These are phyloP conservation scores for Gallinago jamesoni DNA, from an alignment of 2,113 vertebrate species.

Conservation along the genomic window DNA sequence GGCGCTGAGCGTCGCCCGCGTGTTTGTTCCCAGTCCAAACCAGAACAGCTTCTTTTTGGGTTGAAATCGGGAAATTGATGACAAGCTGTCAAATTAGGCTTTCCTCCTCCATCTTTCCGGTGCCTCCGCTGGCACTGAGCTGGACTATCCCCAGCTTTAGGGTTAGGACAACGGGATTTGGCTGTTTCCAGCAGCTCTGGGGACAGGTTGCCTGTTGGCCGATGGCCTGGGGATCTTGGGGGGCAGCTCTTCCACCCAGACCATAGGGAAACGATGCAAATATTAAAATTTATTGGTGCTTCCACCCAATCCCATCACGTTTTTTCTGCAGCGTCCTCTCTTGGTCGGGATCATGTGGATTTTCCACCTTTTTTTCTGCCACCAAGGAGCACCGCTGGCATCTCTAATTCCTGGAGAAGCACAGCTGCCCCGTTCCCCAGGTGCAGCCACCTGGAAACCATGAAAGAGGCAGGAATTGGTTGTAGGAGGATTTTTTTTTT, in stretches of 20 bases:
- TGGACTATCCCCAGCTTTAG: neutral
- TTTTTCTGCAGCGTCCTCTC: neutral
- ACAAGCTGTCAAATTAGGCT: neutral
- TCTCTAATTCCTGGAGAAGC: neutral
- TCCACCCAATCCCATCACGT: accelerated
- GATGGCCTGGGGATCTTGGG: neutral
- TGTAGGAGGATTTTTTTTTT: neutral
- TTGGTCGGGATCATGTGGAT: neutral
- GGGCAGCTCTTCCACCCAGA: neutral
- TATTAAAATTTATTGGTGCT: neutral
- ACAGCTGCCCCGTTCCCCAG: accelerated
- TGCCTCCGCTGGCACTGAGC: neutral
- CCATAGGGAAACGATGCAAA: accelerated
- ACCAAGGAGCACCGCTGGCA: neutral
- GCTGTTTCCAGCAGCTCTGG: accelerated
- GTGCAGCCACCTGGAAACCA: neutral
- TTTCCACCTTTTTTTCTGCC: neutral
- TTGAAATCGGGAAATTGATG: neutral
- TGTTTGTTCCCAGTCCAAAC: constrained; percentile 8
- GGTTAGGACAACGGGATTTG: neutral
- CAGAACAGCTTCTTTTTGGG: neutral
- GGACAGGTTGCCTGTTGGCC: neutral
- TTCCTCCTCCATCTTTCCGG: neutral
- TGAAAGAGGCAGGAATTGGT: neutral
- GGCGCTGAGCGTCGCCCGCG: accelerated